Percentiles rank a stretch among this genome's conserved stretches.
Evolutionary conservation across 2,797 vertebrate genomes (phyloP).

Genomic region (Platyrinchus mystaceus): DNA sequence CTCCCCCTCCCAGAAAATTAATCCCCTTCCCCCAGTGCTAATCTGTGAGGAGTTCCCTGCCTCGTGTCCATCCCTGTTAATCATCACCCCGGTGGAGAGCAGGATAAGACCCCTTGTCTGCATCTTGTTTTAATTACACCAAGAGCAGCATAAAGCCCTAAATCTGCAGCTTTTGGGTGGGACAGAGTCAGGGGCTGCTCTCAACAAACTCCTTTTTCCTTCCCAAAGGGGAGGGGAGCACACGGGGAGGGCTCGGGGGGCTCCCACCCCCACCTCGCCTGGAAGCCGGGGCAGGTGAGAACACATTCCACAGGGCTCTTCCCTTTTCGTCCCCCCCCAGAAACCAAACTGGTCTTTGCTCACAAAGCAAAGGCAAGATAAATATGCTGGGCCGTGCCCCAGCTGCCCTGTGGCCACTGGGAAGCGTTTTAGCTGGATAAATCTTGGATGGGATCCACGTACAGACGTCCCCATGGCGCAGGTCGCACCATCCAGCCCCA

Average conservation of each 20-base stretch:
- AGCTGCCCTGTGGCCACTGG: background rate
- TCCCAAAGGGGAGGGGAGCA: background rate
- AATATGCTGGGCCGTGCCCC: background rate
- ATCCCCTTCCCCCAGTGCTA: background rate
- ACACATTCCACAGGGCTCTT: fast-evolving
- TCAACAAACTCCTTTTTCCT: background rate
- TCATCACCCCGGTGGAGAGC: background rate
- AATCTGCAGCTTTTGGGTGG: background rate
- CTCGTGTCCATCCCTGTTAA: fast-evolving
- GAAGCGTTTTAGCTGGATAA: background rate
- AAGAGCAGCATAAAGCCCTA: background rate
- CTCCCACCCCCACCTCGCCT: fast-evolving
- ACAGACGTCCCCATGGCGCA: fast-evolving
- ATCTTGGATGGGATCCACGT: background rate
- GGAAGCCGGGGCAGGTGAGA: background rate
- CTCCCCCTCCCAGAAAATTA: background rate
- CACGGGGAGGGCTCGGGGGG: fast-evolving
- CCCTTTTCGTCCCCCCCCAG: background rate
- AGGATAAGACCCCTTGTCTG: background rate
- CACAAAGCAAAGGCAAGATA: background rate
- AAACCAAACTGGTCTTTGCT: background rate
- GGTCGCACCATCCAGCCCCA: background rate
- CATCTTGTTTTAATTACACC: background rate
- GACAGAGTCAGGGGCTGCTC: background rate
- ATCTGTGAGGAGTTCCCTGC: background rate